Percentiles rank a stretch among this genome's conserved stretches.
Conservation (phyloP, 2,797 vertebrate genomes). For the Lophius americanus region DNA sequence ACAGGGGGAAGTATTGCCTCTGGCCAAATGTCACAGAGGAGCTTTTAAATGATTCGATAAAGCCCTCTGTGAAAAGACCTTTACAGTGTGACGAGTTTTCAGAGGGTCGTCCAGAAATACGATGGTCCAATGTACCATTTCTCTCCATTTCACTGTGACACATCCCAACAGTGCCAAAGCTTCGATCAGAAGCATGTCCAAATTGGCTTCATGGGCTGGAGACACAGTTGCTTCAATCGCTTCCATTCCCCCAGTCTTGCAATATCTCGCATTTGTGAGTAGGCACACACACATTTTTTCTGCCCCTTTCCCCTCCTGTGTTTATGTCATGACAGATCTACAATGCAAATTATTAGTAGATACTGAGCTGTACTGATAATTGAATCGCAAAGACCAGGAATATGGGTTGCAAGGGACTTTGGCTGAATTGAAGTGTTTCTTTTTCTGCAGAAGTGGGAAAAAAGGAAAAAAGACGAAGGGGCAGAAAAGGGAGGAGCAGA, state of each 20-base stretch:
- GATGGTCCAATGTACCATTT: conserved; percentile 17
- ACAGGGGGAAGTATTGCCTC: conserved; percentile 12
- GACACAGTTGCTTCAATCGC: too few relatives aligned
- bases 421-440: conserved; percentile 11
- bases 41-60: conserved; percentile 47
- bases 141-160: too few relatives aligned
- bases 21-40: conserved; percentile 43
- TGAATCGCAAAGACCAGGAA: conserved; percentile 43
- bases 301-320: too few relatives aligned
- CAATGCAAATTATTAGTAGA: too few relatives aligned
- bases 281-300: too few relatives aligned
- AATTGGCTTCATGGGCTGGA: conserved; percentile 14
- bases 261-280: too few relatives aligned
- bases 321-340: too few relatives aligned
- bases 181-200: conserved; percentile 28
- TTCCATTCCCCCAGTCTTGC: too few relatives aligned
- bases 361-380: conserved; percentile 48
- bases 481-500: conserved; percentile 5
- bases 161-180: conserved; percentile 10
- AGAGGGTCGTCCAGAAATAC: conserved; percentile 42
- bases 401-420: conserved; percentile 1
- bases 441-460: conserved; percentile 3
- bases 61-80: conserved; percentile 33
- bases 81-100: conserved; percentile 30
- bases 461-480: neutral